Conservation (phyloP, 2,888 invertebrate species). For the Leucania comma region DNA sequence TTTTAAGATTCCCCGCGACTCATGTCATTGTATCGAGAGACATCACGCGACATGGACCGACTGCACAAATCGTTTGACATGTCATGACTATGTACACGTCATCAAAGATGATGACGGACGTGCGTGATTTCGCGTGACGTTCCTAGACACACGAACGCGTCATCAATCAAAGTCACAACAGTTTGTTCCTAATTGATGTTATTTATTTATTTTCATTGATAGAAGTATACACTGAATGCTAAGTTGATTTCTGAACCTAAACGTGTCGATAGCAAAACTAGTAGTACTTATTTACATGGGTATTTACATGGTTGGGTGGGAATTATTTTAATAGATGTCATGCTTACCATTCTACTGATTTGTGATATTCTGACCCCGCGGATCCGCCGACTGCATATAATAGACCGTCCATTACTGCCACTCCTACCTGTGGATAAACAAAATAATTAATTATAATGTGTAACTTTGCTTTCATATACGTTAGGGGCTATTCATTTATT, state of each 20-base stretch:
- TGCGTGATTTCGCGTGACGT: neutral
- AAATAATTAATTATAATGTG: neutral
- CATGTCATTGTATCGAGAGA: neutral
- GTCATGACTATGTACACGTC: neutral
- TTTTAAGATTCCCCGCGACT: no score
- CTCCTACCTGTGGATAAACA: constrained; percentile 91
- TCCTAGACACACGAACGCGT: neutral
- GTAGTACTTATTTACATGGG: no score
- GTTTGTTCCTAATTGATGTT: neutral
- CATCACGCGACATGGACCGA: neutral
- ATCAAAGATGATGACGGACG: neutral
- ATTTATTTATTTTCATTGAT: neutral
- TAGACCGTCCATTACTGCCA: constrained; percentile 98
- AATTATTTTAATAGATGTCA: neutral
- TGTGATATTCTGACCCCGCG: constrained; percentile 96
- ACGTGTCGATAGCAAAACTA: no score
- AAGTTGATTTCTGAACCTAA: neutral
- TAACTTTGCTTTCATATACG: neutral
- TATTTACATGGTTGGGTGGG: neutral
- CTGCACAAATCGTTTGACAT: no score
- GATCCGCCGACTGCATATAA: constrained; percentile 98
- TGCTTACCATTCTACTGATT: constrained; percentile 96
- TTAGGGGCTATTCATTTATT: no score
- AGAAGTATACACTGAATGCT: neutral
- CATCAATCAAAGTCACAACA: neutral